Percentiles rank a stretch among this genome's conserved stretches.
These are phyloP conservation scores for Dolichotis patagonum DNA, from an alignment of 2,113 vertebrate genomes.

Conservation along the genomic window DNA sequence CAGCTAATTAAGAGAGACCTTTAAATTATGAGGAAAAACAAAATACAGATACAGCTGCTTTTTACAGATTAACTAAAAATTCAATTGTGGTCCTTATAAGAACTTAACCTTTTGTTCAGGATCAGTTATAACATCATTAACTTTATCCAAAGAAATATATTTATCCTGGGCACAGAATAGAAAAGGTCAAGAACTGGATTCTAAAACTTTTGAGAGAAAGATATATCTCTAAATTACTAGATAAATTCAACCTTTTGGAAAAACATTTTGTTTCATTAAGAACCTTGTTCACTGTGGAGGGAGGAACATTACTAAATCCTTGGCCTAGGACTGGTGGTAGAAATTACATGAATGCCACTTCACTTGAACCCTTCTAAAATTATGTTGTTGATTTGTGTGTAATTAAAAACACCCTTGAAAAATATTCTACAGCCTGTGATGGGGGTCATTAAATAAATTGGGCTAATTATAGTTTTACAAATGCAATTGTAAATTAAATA, in stretches of 20 bases:
- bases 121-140: constrained; percentile 73
- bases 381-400: not conserved
- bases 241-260: constrained; percentile 70
- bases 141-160: constrained; percentile 74
- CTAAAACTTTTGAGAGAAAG: constrained; percentile 67
- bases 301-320: constrained; percentile 31
- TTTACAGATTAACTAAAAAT: constrained; percentile 64
- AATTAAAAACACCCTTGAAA: constrained; percentile 64
- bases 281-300: not conserved
- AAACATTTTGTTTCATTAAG: constrained; percentile 62
- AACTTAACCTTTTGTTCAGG: constrained; percentile 77
- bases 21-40: constrained; percentile 56
- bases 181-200: constrained; percentile 72
- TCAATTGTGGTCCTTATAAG: constrained; percentile 61
- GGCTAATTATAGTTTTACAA: constrained; percentile 73
- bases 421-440: constrained; percentile 42
- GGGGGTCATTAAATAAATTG: constrained; percentile 70
- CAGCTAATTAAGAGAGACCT: constrained; percentile 42
- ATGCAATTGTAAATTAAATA: constrained; percentile 74
- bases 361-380: constrained; percentile 53
- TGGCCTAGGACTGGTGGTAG: not conserved
- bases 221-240: constrained; percentile 52
- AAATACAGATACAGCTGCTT: constrained; percentile 57
- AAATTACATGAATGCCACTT: constrained; percentile 38
- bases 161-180: constrained; percentile 66